Evolutionary conservation across 2,113 vertebrate genomes (phyloP).

Genomic region (Carlito syrichta): DNA sequence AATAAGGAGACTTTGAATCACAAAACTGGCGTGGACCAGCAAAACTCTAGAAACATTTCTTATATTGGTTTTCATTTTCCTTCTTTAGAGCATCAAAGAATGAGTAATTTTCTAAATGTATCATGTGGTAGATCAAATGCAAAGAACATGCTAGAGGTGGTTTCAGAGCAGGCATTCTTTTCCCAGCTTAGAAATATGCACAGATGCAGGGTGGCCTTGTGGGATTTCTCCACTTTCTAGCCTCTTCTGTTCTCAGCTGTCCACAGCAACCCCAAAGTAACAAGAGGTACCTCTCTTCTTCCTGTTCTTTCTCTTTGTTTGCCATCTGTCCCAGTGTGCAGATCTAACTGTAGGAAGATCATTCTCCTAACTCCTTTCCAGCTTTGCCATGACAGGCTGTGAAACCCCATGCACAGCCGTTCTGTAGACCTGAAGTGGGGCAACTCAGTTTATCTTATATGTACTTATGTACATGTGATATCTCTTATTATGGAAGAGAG

Average conservation of each 20-base stretch:
- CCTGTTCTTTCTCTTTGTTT: background rate
- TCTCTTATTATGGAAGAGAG: background rate
- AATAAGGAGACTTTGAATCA: background rate
- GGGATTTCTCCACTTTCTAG: background rate
- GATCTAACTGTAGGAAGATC: background rate
- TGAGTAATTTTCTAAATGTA: background rate
- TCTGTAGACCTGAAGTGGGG: background rate
- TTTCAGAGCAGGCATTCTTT: background rate
- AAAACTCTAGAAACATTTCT: background rate
- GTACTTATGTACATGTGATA: background rate
- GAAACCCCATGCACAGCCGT: background rate
- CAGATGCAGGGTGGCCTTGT: background rate
- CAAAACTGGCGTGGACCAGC: background rate
- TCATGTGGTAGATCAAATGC: background rate
- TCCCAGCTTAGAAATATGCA: background rate
- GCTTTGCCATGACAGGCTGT: background rate
- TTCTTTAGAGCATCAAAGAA: background rate
- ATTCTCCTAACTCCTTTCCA: background rate
- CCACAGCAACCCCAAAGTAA: rapidly evolving
- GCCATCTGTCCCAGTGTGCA: background rate
- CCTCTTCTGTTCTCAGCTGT: background rate
- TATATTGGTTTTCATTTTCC: background rate
- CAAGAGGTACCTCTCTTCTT: background rate
- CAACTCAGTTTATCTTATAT: background rate
- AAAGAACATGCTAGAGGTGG: background rate